phyloP scores from a whole-genome alignment of 2,888 invertebrate species.

The Synergus laeviventris region DNA sequence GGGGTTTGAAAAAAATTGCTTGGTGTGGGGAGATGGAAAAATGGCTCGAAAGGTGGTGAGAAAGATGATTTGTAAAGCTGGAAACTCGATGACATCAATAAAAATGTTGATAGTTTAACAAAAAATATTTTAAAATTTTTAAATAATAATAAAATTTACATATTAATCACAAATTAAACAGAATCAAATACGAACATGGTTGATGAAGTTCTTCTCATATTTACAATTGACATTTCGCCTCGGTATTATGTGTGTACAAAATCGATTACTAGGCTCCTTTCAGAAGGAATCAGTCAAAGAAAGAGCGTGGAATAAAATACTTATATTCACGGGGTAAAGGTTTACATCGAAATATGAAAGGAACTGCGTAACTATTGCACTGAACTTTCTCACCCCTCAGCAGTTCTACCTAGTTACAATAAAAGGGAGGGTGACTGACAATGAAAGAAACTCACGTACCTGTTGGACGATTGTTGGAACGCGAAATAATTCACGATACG shows the following conservation, averaged over 20 bases:
- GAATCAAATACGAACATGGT: not conserved
- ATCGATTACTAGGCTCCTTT: not conserved
- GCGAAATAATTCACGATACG: constrained; percentile 33
- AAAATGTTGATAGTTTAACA: too few relatives aligned
- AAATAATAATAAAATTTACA: too few relatives aligned
- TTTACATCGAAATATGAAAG: not conserved
- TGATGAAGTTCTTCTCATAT: not conserved
- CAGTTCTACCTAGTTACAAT: constrained; percentile 18
- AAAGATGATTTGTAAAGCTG: too few relatives aligned
- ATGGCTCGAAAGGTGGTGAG: too few relatives aligned
- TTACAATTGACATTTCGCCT: constrained; percentile 4
- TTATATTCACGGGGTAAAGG: not conserved
- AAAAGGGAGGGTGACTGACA: constrained; percentile 6
- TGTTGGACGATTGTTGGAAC: constrained; percentile 32
- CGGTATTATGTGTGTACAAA: not conserved
- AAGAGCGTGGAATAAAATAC: not conserved
- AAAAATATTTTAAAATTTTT: too few relatives aligned
- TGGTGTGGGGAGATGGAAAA: too few relatives aligned
- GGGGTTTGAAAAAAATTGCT: too few relatives aligned
- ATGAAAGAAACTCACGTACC: constrained; percentile 33
- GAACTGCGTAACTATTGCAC: constrained; percentile 2
- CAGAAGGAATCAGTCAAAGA: not conserved
- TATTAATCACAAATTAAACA: not conserved
- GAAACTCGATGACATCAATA: too few relatives aligned
- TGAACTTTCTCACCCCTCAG: constrained; percentile 25